Conservation (phyloP, 2,113 vertebrate genomes). For the Corapipo altera region DNA sequence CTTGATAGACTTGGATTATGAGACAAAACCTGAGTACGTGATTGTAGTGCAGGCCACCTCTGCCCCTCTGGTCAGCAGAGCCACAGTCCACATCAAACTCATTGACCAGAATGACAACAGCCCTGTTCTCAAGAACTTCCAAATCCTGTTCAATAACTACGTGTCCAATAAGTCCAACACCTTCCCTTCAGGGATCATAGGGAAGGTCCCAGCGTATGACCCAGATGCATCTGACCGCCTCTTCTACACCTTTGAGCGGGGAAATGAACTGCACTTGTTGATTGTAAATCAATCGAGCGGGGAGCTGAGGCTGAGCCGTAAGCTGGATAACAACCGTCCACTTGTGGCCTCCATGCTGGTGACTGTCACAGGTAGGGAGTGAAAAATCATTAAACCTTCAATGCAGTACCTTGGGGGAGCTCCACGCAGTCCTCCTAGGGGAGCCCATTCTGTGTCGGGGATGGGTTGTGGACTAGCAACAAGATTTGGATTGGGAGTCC, state of each 20-base stretch:
- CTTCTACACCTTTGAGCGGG: constrained; percentile 93
- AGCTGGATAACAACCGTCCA: constrained; percentile 97
- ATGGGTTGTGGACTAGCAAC: not conserved
- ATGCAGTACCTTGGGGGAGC: not conserved
- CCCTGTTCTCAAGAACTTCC: constrained; percentile 92
- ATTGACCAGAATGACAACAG: constrained; percentile 98
- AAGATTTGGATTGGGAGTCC: not conserved
- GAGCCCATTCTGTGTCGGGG: accelerated
- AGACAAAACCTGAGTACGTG: constrained; percentile 87
- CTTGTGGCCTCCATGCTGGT: constrained; percentile 96
- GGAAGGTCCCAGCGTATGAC: constrained; percentile 92
- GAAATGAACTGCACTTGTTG: constrained; percentile 94
- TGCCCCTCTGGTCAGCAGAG: constrained; percentile 93
- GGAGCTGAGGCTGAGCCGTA: constrained; percentile 92
- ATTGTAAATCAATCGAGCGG: constrained; percentile 95
- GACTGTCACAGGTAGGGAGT: constrained; percentile 92
- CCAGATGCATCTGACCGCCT: constrained; percentile 93
- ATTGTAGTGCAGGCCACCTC: constrained; percentile 98
- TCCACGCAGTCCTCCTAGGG: accelerated
- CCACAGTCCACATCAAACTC: constrained; percentile 88
- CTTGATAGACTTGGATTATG: constrained; percentile 96
- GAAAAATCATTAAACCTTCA: not conserved
- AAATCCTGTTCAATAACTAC: constrained; percentile 99
- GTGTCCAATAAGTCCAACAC: constrained; percentile 96
- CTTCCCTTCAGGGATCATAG: constrained; percentile 93